Evolutionary conservation across 2,888 invertebrate genomes (phyloP).

Genomic region (Heterodera filipjevi): DNA sequence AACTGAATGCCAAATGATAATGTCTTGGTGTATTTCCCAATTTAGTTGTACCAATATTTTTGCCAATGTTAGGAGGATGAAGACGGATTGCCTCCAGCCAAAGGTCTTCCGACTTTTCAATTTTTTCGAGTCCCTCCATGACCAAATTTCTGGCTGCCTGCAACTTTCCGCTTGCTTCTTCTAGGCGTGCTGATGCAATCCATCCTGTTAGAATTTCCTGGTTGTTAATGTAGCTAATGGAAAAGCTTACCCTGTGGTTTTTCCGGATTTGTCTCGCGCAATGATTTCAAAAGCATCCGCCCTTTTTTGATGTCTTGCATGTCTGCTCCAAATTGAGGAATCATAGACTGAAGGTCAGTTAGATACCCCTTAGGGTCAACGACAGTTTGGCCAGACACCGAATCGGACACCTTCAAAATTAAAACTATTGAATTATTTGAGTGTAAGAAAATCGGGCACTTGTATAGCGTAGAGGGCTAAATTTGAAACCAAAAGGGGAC

Average conservation of each 20-base stretch:
- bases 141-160: conserved; percentile 77
- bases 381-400: conserved; percentile 97
- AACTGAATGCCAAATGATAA: conserved; percentile 68
- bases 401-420: conserved; percentile 74
- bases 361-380: conserved; percentile 99
- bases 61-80: conserved; percentile 67
- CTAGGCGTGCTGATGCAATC: conserved; percentile 96
- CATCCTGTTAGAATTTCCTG: too few relatives aligned
- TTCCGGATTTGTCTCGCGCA: conserved; percentile 93
- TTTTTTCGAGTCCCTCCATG: conserved; percentile 93
- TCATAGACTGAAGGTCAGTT: conserved; percentile 98
- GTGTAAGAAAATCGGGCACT: too few relatives aligned
- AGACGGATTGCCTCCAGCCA: conserved; percentile 96
- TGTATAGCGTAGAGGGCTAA: too few relatives aligned
- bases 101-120: conserved; percentile 92
- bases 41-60: conserved; percentile 41
- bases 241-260: conserved; percentile 78
- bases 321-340: conserved; percentile 93
- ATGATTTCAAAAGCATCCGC: conserved; percentile 87
- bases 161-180: conserved; percentile 77
- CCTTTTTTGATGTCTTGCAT: conserved; percentile 71
- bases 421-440: too few relatives aligned
- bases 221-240: too few relatives aligned
- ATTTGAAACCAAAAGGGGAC: background rate
- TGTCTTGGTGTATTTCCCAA: too few relatives aligned